These are phyloP conservation scores for Aphaenogaster floridana DNA, from an alignment of 1,140 invertebrate species.

Conservation along the genomic window DNA sequence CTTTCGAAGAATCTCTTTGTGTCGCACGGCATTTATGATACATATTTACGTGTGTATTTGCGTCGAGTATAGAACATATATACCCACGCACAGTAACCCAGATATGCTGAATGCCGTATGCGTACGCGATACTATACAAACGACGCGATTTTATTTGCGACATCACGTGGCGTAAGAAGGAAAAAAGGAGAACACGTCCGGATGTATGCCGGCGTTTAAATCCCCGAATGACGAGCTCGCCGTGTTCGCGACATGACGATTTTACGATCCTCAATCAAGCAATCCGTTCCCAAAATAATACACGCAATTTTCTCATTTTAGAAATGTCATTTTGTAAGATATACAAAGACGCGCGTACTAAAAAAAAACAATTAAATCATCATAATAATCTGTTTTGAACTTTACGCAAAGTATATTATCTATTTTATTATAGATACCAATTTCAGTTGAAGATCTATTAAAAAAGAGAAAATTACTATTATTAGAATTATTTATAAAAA, in stretches of 20 bases:
- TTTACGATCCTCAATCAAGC: neutral
- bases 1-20: constrained; percentile 39
- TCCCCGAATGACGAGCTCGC: neutral
- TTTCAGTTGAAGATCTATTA: neutral
- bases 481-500: neutral
- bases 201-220: constrained; percentile 18
- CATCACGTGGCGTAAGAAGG: neutral
- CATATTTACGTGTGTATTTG: neutral
- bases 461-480: neutral
- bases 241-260: neutral
- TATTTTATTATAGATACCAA: neutral
- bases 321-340: neutral
- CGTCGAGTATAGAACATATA: neutral
- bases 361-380: constrained; percentile 2
- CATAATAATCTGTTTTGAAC: neutral
- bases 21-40: neutral
- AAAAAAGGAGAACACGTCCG: constrained; percentile 27
- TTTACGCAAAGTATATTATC: neutral
- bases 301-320: neutral
- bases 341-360: neutral
- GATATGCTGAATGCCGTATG: neutral
- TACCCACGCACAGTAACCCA: constrained; percentile 33
- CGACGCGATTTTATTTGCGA: constrained; percentile 22
- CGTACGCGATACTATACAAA: neutral
- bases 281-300: neutral